Evolutionary conservation across 2,888 invertebrate species (phyloP), one percentile per base, ranked within the genome.

Genomic region (Glaucopsyche alexis): DNA sequence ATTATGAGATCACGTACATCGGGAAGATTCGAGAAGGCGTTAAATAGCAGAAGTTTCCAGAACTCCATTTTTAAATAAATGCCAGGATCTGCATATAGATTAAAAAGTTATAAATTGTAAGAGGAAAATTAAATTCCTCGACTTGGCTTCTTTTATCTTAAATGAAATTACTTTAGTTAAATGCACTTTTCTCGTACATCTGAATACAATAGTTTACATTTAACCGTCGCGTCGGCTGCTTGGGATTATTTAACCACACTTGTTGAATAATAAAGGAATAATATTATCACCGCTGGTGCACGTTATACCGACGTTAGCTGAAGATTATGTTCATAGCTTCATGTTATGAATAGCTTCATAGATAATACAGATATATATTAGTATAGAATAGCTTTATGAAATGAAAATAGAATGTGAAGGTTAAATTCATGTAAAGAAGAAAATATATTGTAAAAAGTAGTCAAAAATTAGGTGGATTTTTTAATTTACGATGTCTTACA

Each of bases 71-170:
- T 69, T 69, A 49, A 47, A 67, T 67, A 47, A 47, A 49, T 38
- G 16, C 69, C 29, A 14, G 29, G 49, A 69, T 69, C 69, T 69
- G 69, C 69, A 69, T 49, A 69, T 49, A 69, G 69, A 69, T 69
- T 69, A 69, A 69, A 66, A 69, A 69, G 47, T 69, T 69, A 69
- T 69, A 69, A 49, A 69, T 69, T 47, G 69, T 69, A 49, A 69
- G 49, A 29, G 19, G 19, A 69, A 69, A 49, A 69, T 69, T 69
- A 69, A 69, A 69, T 69, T 69, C 69, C 42, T 13, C 13, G 42
- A 29, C 69, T 47, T 47, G 14, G 49, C 29, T 19, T 47, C 67
- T 47, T 69, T 69, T 69, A 69, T 69, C 49, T 49, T 29, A 69
- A 69, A 19, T 69, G 69, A 38, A 49, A 69, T 69, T 69, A 69